A percentile compares a stretch with the other conserved stretches of the same genome.
These are phyloP conservation scores for Heliconius hewitsoni DNA, from an alignment of 1,140 invertebrate genomes.

Conservation along the genomic window DNA sequence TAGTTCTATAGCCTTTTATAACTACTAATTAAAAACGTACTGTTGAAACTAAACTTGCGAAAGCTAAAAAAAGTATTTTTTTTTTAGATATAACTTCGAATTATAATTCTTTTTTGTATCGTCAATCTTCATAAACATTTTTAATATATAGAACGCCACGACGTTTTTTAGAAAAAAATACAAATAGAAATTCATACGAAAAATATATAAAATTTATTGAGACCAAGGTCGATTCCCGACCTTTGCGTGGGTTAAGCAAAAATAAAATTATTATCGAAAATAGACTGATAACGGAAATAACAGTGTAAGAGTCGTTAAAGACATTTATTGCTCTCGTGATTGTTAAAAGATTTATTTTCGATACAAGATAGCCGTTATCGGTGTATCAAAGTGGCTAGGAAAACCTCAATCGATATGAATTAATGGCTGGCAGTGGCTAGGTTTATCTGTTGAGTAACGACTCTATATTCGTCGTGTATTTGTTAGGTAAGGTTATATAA, in stretches of 20 bases:
- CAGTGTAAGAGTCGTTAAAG: slow-evolving; percentile 20
- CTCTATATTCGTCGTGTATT: not conserved
- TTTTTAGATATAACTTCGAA: too few relatives aligned
- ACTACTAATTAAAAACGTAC: not conserved
- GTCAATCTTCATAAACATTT: not conserved
- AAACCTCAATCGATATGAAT: not conserved
- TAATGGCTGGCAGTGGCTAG: not conserved
- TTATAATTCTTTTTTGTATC: too few relatives aligned
- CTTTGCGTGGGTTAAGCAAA: slow-evolving; percentile 30
- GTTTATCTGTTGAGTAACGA: not conserved
- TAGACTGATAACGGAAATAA: slow-evolving; percentile 28
- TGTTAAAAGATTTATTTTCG: slow-evolving; percentile 11
- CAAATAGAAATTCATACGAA: slow-evolving; percentile 5
- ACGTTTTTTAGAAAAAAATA: not conserved
- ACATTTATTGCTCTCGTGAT: slow-evolving; percentile 25
- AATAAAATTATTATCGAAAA: slow-evolving; percentile 24
- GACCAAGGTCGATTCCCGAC: slow-evolving; percentile 26
- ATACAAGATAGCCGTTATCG: not conserved
- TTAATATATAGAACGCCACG: not conserved
- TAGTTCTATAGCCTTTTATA: too few relatives aligned
- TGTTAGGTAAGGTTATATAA: not conserved
- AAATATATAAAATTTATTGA: slow-evolving; percentile 19
- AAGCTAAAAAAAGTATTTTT: too few relatives aligned
- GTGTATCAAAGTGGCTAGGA: not conserved
- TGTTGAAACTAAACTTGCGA: not conserved